Evolutionary conservation across 2,113 vertebrate genomes (phyloP), one percentile per base, ranked within the genome.

Genomic region (Saccopteryx bilineata): DNA sequence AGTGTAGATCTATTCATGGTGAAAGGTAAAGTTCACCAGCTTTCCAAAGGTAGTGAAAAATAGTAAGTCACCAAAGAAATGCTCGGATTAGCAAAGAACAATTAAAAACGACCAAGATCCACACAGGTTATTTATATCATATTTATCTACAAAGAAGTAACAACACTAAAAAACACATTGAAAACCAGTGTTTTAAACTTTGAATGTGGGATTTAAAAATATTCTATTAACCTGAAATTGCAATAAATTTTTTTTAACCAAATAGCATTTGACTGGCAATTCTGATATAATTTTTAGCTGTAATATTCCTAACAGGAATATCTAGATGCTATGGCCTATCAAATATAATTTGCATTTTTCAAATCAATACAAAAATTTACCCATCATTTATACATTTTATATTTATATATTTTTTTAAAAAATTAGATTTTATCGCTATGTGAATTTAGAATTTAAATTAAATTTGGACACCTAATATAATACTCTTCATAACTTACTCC

Each of bases 121-220:
- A 97, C 96, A 4, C 50, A 91, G 92, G 95, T 96, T 93, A 84
- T 96, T 97, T 97, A 94, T 98, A 97, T 94, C 88, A 79, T 96
- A 0, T 98, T 98, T 98, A 98, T 98, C 98, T 98, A 98, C 97
- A 98, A 98, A 99, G 97, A 98, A 98, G 96, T 98, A 97, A 98
- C 98, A 98, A 98, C 97, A 98, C 98, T 98, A 97, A 98, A 93
- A 98, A 98, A 98, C 97, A 98, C 97, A 98, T 97, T 93, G 97
- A 98, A 98, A 98, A 97, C 98, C 98, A 98, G 98, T 98, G 98
- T 91, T 98, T 95, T 98, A 95, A 98, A 98, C 91, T 98, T 94
- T 93, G 95, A 98, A 97, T 95, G 97, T 97, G 97, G 96, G 89
- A 96, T 97, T 97, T 98, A 97, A 98, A 98, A 98, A 98, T 97